phyloP scores from a whole-genome alignment of 2,113 vertebrate genomes.

The Antennarius striatus region DNA sequence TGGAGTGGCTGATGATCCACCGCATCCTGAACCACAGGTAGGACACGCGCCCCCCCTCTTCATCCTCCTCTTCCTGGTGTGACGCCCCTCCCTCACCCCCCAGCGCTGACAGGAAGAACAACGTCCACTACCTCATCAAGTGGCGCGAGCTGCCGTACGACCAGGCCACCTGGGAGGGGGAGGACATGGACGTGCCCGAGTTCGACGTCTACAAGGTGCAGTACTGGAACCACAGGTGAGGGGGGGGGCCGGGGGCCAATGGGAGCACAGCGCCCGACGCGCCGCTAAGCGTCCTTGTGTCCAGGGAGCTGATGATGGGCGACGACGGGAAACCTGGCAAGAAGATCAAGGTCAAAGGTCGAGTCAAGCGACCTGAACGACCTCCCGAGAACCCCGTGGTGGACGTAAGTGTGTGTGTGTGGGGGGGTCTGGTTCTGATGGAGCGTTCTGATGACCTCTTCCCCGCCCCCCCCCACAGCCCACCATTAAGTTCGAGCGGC shows the following conservation, averaged over 20 bases:
- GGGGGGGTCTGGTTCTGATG: too few relatives aligned
- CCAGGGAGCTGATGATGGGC: constrained; percentile 94
- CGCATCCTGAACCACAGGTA: constrained; percentile 97
- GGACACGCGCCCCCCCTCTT: neutral
- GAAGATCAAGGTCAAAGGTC: constrained; percentile 90
- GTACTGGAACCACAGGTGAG: constrained; percentile 95
- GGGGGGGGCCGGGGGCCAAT: accelerated
- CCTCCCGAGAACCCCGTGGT: constrained; percentile 95
- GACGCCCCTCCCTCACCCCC: neutral
- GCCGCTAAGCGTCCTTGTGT: neutral
- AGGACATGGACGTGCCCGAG: constrained; percentile 93
- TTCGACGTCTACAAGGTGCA: constrained; percentile 88
- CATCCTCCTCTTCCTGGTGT: too few relatives aligned
- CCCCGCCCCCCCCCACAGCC: constrained; percentile 76
- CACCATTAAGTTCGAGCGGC: constrained; percentile 96
- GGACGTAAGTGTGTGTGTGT: constrained; percentile 82
- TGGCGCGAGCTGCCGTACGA: constrained; percentile 94
- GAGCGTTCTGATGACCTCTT: neutral
- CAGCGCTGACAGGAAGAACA: constrained; percentile 94
- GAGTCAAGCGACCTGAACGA: constrained; percentile 87
- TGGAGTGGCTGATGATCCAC: constrained; percentile 98
- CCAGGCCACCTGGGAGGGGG: constrained; percentile 94
- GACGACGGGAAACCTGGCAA: constrained; percentile 94
- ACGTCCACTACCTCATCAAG: constrained; percentile 96
- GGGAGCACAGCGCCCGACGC: neutral